Conservation (phyloP, 64 coral and sea anemone species). For the Pachyseris speciosa region DNA sequence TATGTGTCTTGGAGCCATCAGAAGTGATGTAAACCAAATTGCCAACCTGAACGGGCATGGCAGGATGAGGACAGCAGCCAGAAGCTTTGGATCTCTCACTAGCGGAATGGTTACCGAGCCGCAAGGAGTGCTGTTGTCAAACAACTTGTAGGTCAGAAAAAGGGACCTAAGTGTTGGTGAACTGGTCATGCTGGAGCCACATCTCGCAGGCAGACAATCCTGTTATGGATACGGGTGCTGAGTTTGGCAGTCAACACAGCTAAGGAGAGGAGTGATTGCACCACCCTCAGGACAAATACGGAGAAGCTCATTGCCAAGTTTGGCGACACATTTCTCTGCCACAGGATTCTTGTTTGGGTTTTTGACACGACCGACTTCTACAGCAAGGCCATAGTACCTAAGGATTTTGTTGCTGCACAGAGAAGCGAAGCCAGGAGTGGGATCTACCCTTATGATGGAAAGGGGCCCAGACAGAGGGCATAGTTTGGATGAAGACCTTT, state of each 20-base stretch:
- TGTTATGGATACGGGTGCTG: not conserved
- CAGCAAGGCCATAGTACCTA: too few relatives aligned
- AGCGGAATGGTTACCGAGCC: slow-evolving; percentile 43
- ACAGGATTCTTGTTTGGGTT: too few relatives aligned
- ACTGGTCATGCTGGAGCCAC: slow-evolving; percentile 3
- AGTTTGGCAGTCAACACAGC: not conserved
- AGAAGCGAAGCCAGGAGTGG: too few relatives aligned
- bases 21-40: not conserved
- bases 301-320: too few relatives aligned
- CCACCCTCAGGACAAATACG: too few relatives aligned
- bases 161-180: slow-evolving; percentile 58
- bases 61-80: not conserved
- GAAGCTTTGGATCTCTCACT: slow-evolving; percentile 65
- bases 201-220: slow-evolving; percentile 8
- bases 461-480: too few relatives aligned
- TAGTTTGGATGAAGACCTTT: too few relatives aligned
- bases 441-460: too few relatives aligned
- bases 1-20: not conserved
- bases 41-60: not conserved
- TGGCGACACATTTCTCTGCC: too few relatives aligned
- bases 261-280: too few relatives aligned
- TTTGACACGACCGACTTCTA: too few relatives aligned
- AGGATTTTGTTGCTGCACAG: too few relatives aligned
- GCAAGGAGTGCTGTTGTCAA: slow-evolving; percentile 29
- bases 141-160: slow-evolving; percentile 41